Conservation (phyloP, 2,888 invertebrate species). For the Parnassius orleans region DNA sequence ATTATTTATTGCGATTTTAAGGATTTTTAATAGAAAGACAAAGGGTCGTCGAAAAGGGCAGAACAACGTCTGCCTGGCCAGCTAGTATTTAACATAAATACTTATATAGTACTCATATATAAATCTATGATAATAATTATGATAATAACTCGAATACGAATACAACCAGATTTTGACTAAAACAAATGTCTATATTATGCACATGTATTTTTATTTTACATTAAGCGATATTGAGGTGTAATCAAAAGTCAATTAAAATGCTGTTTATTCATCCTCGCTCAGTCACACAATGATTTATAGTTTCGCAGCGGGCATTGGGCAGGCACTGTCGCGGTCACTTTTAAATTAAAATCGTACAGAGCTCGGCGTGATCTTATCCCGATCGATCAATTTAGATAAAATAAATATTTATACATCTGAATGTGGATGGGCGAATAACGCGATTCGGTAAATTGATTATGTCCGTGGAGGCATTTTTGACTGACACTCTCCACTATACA, state of each 20-base stretch:
- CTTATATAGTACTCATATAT: constrained; percentile 1
- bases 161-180: constrained; percentile 13
- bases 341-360: constrained; percentile 76
- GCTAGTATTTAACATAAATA: neutral
- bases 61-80: too few species aligned
- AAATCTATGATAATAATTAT: neutral
- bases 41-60: too few species aligned
- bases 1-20: too few species aligned
- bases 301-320: constrained; percentile 73
- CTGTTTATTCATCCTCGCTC: constrained; percentile 70
- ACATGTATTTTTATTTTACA: constrained; percentile 53
- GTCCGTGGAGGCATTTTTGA: constrained; percentile 61
- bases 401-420: constrained; percentile 80
- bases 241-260: constrained; percentile 78
- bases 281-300: constrained; percentile 73
- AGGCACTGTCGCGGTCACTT: constrained; percentile 71
- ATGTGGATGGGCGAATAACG: constrained; percentile 76
- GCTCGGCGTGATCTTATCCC: constrained; percentile 75
- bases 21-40: too few species aligned
- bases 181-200: constrained; percentile 24
- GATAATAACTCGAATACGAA: neutral
- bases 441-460: constrained; percentile 77
- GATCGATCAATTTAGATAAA: constrained; percentile 80
- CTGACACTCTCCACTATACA: constrained; percentile 54
- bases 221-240: constrained; percentile 63